Evolutionary conservation across 1,140 invertebrate genomes (phyloP), one percentile per base, ranked within the genome.

Genomic region (Anadara kagoshimensis): DNA sequence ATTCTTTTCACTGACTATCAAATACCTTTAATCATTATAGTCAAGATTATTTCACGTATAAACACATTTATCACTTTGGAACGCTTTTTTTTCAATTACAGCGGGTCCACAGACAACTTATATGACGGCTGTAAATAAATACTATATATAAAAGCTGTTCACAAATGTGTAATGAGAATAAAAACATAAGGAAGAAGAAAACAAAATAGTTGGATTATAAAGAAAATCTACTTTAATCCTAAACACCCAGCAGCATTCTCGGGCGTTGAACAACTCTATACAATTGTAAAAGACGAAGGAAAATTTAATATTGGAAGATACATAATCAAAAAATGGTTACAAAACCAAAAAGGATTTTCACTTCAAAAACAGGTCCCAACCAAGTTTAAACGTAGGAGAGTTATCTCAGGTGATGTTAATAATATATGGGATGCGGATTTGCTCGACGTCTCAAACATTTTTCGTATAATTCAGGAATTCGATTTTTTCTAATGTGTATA

Each of bases 281-380:
- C 47, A 41, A 20, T 26, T n/a, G 61, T 65, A 5, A 72, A 65
- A 41, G n/a, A 41, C 8, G 49, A 64, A 29, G 20, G 43, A 22
- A 63, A 64, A 57, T 56, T 64, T 22, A 72, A 54, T 24, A 72
- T 72, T 53, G 69, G 59, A 5, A 24, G 61, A 65, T 49, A 64
- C 24, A 41, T 36, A 41, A 62, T 72, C 7, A 26, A 53, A 64
- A 63, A 72, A 72, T 72, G 59, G 59, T 22, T 72, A 24, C 59
- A 72, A 72, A 41, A 56, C 22, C 62, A 72, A 65, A n/a, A 64
- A 29, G 45, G 59, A 16, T 72, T 64, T 72, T 72, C 69, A 16
- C 18, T 72, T 29, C 61, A 57, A 8, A 53, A 29, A 47, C 45
- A 20, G 26, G 68, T 36, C n/a, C 29, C 29, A 36, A 36, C 29